Evolutionary conservation across 2,113 vertebrate species (phyloP).

Genomic region (Oncorhynchus nerka): DNA sequence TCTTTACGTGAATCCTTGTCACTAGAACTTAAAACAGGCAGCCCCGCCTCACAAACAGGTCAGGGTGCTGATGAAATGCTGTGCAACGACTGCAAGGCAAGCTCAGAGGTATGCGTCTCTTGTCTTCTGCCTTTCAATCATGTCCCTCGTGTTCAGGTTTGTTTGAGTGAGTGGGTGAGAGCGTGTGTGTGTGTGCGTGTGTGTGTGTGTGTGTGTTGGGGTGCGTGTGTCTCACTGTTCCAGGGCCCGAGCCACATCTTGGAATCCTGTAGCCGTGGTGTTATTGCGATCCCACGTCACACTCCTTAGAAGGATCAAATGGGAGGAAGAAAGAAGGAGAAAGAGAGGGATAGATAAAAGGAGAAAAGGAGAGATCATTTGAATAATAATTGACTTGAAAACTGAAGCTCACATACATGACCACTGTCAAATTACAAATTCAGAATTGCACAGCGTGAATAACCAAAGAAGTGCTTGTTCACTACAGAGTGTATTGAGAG

Average conservation of each 20-base stretch:
- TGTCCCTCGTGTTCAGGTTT: too few relatives aligned
- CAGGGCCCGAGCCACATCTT: constrained; percentile 87
- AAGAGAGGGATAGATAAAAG: constrained; percentile 15
- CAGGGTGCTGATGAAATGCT: not conserved
- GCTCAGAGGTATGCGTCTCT: not conserved
- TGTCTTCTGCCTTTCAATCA: constrained; percentile 1
- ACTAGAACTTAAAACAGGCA: constrained; percentile 11
- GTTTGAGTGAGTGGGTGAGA: not conserved
- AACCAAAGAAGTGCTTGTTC: not conserved
- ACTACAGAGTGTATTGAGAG: too few relatives aligned
- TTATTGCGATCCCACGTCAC: constrained; percentile 91
- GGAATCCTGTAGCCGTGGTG: constrained; percentile 83
- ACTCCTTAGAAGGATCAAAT: constrained; percentile 72
- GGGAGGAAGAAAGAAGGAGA: constrained; percentile 2
- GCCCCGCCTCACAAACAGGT: not conserved
- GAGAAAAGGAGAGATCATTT: not conserved
- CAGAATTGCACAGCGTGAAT: not conserved
- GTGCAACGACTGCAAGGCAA: not conserved
- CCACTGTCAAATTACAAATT: not conserved
- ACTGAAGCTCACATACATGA: not conserved
- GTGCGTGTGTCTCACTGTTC: constrained; percentile 80
- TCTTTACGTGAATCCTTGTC: not conserved
- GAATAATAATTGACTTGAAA: not conserved
- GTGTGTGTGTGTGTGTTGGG: constrained; percentile 12
- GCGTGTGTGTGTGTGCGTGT: not conserved